Percentiles rank a stretch among this genome's conserved stretches.
These are phyloP conservation scores for Lathronympha strigana DNA, from an alignment of 2,888 invertebrate species.

Conservation along the genomic window DNA sequence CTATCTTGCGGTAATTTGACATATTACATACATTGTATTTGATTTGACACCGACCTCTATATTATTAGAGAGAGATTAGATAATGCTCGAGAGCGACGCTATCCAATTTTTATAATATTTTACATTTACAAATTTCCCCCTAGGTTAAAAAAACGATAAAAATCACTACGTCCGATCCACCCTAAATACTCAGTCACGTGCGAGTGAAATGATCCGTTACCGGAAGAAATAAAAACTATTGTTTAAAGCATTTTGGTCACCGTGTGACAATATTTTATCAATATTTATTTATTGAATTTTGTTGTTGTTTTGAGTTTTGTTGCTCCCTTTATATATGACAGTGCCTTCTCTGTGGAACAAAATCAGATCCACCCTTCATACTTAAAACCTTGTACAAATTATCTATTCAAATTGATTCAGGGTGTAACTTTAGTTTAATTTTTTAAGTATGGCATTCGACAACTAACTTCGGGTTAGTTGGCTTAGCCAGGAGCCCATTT, in stretches of 20 bases:
- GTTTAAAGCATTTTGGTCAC: constrained; percentile 70
- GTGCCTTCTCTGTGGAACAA: background rate
- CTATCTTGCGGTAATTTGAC: no score
- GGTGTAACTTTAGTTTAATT: no score
- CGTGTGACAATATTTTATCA: constrained; percentile 72
- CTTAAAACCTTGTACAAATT: no score
- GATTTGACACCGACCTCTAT: no score
- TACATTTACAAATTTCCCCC: background rate
- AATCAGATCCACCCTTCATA: background rate
- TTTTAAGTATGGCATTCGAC: no score
- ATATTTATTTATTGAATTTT: constrained; percentile 26
- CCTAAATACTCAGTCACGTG: constrained; percentile 73
- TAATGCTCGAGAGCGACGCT: no score
- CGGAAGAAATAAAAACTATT: constrained; percentile 78
- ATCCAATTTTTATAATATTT: background rate
- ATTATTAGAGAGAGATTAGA: no score
- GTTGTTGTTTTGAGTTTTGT: background rate
- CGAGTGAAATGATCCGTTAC: constrained; percentile 75
- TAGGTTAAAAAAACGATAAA: constrained; percentile 11
- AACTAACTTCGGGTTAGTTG: no score
- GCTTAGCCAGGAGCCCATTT: no score
- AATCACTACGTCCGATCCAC: constrained; percentile 62
- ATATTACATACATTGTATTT: no score
- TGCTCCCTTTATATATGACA: background rate
- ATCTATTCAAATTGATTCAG: no score